These are phyloP conservation scores for Muntiacus muntjak DNA, from an alignment of 2,113 vertebrate species.

Conservation along the genomic window DNA sequence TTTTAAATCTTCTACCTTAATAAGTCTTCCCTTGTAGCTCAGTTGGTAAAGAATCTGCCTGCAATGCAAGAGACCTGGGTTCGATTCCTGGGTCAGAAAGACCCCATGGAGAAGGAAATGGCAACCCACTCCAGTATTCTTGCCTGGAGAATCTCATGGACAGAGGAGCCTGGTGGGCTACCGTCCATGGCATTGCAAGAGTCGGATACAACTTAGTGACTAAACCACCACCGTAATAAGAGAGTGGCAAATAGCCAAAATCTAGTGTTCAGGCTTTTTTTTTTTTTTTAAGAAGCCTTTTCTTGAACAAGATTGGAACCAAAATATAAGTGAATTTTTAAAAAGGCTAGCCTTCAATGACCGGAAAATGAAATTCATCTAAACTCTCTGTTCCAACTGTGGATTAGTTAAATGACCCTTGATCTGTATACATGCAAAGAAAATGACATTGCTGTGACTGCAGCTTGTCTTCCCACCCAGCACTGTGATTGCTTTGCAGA, in stretches of 20 bases:
- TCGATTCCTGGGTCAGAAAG: neutral
- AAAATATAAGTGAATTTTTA: constrained; percentile 32
- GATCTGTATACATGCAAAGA: constrained; percentile 40
- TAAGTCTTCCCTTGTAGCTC: neutral
- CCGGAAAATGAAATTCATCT: constrained; percentile 7
- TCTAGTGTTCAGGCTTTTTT: neutral
- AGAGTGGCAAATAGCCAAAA: neutral
- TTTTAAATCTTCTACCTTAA: neutral
- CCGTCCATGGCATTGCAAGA: neutral
- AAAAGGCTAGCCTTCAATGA: constrained; percentile 37
- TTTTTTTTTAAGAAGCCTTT: neutral
- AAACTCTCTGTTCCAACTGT: constrained; percentile 41
- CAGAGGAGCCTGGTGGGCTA: neutral
- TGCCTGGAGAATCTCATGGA: neutral
- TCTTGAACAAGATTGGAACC: constrained; percentile 27
- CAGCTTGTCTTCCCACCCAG: neutral
- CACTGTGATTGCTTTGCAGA: neutral
- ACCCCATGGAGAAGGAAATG: neutral
- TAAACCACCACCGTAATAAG: neutral
- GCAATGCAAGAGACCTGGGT: neutral
- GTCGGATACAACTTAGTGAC: neutral
- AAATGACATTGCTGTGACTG: constrained; percentile 10
- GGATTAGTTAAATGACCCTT: constrained; percentile 31
- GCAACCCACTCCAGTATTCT: neutral
- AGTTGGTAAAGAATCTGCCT: neutral